Conservation (phyloP, 1,140 invertebrate genomes). For the Araneus ventricosus region DNA sequence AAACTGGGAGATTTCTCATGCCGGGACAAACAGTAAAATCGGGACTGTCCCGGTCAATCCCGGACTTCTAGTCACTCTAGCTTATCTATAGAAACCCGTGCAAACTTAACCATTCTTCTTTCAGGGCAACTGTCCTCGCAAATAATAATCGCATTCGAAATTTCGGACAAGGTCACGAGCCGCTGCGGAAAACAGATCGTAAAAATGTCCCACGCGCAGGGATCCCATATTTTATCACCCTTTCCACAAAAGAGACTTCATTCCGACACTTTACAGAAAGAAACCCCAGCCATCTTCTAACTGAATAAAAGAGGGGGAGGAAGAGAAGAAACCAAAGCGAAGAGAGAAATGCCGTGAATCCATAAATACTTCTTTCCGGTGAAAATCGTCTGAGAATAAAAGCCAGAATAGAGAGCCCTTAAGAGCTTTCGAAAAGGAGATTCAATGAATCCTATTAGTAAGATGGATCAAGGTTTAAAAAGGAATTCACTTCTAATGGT, state of each 20-base stretch:
- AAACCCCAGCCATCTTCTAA: background rate
- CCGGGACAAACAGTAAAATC: no score
- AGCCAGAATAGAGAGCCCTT: background rate
- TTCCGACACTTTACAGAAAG: background rate
- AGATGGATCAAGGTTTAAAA: conserved; percentile 56
- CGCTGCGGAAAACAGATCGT: background rate
- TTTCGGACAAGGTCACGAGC: background rate
- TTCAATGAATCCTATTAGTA: conserved; percentile 62
- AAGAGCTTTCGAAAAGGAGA: conserved; percentile 3
- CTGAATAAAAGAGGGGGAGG: background rate
- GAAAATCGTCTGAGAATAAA: conserved; percentile 24
- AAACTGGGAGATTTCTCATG: no score
- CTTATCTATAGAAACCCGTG: no score
- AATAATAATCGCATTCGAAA: background rate
- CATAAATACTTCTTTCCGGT: conserved; percentile 25
- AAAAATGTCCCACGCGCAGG: background rate
- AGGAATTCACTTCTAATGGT: conserved; percentile 63
- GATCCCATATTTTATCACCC: background rate
- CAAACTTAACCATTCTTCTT: no score
- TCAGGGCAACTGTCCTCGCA: no score
- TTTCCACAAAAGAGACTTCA: background rate
- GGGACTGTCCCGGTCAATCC: no score
- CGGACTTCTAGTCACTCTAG: no score
- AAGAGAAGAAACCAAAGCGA: background rate
- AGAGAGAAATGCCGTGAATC: background rate